These are phyloP conservation scores for Tringa solitaria DNA, from an alignment of 2,113 vertebrate species.

Conservation along the genomic window DNA sequence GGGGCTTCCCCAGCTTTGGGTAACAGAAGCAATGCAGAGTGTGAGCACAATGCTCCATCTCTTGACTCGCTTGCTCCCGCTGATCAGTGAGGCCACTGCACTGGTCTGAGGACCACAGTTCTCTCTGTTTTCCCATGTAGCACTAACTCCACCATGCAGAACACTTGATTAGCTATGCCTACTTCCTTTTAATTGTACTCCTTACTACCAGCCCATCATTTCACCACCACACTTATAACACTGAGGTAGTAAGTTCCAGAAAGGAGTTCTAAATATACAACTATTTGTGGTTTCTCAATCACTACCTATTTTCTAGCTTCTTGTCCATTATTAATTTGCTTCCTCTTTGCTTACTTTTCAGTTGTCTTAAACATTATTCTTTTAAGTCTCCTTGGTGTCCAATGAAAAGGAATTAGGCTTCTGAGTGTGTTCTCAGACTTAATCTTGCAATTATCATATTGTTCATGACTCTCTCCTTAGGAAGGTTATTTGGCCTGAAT, in stretches of 20 bases:
- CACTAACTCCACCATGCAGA: not conserved
- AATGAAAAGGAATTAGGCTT: not conserved
- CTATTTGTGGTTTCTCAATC: not conserved
- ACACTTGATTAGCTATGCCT: not conserved
- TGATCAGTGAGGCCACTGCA: not conserved
- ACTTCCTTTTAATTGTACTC: not conserved
- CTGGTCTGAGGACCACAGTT: not conserved
- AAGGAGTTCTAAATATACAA: not conserved
- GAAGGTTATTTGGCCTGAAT: not conserved
- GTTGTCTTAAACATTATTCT: not conserved
- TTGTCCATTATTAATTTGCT: not conserved
- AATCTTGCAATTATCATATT: conserved; percentile 15
- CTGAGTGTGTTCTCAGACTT: not conserved
- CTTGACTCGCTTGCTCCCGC: not conserved
- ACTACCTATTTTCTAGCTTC: not conserved
- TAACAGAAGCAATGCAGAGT: not conserved
- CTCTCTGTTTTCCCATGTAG: rapidly evolving
- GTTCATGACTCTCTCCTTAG: not conserved
- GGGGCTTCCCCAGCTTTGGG: not conserved
- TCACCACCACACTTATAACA: not conserved
- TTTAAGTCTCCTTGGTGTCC: not conserved
- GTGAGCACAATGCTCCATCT: not conserved
- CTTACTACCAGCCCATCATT: not conserved
- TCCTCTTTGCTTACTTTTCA: not conserved
- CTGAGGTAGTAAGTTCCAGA: not conserved